Conservation (phyloP, 2,113 vertebrate species). For the Lampris incognitus region DNA sequence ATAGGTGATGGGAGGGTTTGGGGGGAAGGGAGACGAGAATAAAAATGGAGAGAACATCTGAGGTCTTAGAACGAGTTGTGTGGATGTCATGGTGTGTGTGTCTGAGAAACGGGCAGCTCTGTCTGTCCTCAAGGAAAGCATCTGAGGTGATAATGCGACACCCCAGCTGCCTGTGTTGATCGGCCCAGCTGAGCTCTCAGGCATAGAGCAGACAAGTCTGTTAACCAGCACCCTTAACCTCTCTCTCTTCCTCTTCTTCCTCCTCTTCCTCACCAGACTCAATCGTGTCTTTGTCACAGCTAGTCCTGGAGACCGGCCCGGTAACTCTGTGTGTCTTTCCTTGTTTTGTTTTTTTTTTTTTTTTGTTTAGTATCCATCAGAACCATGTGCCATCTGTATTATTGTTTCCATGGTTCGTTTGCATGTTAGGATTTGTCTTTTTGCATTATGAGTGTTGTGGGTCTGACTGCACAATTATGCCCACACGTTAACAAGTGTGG, state of each 20-base stretch:
- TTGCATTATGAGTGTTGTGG: slow-evolving; percentile 34
- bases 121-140: slow-evolving; percentile 11
- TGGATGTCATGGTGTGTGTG: slow-evolving; percentile 9
- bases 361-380: slow-evolving; percentile 1
- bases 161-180: slow-evolving; percentile 33
- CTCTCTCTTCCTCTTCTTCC: slow-evolving; percentile 5
- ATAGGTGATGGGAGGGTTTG: slow-evolving; percentile 25
- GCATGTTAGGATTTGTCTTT: slow-evolving; percentile 58
- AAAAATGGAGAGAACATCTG: slow-evolving; percentile 16
- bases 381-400: slow-evolving; percentile 49
- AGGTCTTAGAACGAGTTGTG: slow-evolving; percentile 1
- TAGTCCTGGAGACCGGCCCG: slow-evolving; percentile 82
- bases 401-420: slow-evolving; percentile 47
- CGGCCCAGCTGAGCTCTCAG: slow-evolving; percentile 40
- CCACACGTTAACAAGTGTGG: slow-evolving; percentile 17
- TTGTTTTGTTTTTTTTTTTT: slow-evolving; percentile 39
- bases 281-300: slow-evolving; percentile 83
- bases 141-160: slow-evolving; percentile 45
- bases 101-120: slow-evolving; percentile 6
- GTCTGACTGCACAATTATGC: not conserved
- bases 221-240: slow-evolving; percentile 30
- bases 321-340: slow-evolving; percentile 71
- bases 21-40: slow-evolving; percentile 36
- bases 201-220: slow-evolving; percentile 13
- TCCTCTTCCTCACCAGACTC: slow-evolving; percentile 78